Evolutionary conservation across 1,140 invertebrate genomes (phyloP).

Genomic region (Bradysia coprophila): DNA sequence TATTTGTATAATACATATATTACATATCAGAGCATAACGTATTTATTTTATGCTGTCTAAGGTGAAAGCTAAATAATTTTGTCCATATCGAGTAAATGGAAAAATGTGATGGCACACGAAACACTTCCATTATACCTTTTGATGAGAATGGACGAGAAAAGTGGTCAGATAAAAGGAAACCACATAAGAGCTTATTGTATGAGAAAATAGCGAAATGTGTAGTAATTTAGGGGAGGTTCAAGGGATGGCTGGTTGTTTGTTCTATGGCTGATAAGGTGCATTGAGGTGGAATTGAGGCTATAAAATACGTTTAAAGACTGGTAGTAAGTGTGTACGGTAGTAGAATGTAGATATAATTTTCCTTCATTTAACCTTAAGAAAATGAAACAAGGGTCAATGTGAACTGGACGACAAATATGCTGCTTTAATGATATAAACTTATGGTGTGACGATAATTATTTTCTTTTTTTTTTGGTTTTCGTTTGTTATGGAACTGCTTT

Average conservation of each 20-base stretch:
- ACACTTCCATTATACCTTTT: constrained; percentile 2
- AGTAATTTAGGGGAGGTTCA: too few species aligned
- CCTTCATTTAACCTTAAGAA: constrained; percentile 1
- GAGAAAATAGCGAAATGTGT: background rate
- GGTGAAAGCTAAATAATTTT: too few species aligned
- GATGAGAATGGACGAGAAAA: constrained; percentile 2
- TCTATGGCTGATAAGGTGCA: constrained; percentile 1
- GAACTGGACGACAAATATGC: background rate
- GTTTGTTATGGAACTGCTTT: too few species aligned
- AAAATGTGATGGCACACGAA: constrained; percentile 1
- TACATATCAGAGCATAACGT: too few species aligned
- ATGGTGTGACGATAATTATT: too few species aligned
- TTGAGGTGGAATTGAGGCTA: constrained; percentile 1
- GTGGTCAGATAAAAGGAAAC: constrained; percentile 2
- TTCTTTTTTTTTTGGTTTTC: too few species aligned
- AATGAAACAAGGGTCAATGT: background rate
- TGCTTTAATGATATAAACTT: background rate
- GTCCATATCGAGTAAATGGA: background rate
- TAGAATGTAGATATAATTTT: background rate
- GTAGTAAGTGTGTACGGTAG: background rate
- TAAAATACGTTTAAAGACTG: background rate
- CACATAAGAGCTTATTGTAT: constrained; percentile 3
- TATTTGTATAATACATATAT: background rate
- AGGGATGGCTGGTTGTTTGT: background rate
- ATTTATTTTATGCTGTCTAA: too few species aligned